Evolutionary conservation across 2,888 invertebrate species (phyloP).

Genomic region (Trissoscelio sp.): DNA sequence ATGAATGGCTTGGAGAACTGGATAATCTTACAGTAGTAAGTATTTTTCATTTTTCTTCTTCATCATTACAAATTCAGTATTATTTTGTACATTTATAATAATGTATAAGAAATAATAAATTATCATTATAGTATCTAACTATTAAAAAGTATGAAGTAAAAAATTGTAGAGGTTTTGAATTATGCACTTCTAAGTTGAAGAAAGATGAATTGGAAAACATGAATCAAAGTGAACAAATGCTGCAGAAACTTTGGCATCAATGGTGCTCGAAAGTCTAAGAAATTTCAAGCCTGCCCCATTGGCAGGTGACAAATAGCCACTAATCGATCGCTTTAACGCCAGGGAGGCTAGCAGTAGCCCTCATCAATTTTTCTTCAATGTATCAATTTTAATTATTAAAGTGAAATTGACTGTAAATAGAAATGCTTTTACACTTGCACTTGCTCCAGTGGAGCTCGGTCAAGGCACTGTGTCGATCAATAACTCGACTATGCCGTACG

Average conservation of each 20-base stretch:
- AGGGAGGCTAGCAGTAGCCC: not conserved
- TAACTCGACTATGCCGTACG: slow-evolving; percentile 80
- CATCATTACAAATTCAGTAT: not conserved
- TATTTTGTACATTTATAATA: not conserved
- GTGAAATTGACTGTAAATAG: slow-evolving; percentile 53
- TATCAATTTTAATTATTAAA: slow-evolving; percentile 32
- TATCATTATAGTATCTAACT: no score
- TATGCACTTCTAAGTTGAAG: not conserved
- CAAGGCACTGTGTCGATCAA: slow-evolving; percentile 82
- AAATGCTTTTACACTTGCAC: slow-evolving; percentile 81
- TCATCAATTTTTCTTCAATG: slow-evolving; percentile 1
- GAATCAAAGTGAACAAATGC: not conserved
- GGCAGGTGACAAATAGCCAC: not conserved
- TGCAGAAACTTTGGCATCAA: not conserved
- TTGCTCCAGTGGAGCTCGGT: slow-evolving; percentile 82
- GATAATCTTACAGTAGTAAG: slow-evolving; percentile 90
- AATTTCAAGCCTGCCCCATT: slow-evolving; percentile 16
- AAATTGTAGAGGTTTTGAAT: not conserved
- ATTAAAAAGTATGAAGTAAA: no score
- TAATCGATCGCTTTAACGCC: slow-evolving; percentile 4
- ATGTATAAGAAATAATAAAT: no score
- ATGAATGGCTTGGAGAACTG: slow-evolving; percentile 91
- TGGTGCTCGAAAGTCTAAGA: not conserved
- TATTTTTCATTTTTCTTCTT: slow-evolving; percentile 70
- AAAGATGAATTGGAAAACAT: not conserved